phyloP scores from a whole-genome alignment of 2,113 vertebrate genomes.

The Cromileptes altivelis region DNA sequence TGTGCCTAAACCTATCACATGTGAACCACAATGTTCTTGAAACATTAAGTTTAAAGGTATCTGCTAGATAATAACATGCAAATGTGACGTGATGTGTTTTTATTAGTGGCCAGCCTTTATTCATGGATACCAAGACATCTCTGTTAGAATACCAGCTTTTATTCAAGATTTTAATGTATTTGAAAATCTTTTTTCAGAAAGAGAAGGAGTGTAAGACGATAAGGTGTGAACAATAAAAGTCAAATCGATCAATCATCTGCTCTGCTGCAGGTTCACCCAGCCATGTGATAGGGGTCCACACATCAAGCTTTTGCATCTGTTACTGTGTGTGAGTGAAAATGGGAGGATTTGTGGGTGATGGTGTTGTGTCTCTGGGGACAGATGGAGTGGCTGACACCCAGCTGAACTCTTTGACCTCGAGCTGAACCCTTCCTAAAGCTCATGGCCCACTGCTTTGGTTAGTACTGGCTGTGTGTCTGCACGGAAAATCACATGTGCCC shows the following conservation, averaged over 20 bases:
- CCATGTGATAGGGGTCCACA: slow-evolving; percentile 40
- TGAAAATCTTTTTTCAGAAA: background rate
- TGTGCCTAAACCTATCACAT: no score
- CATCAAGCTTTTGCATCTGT: slow-evolving; percentile 20
- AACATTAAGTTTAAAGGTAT: no score
- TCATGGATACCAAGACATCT: no score
- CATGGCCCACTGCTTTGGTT: background rate
- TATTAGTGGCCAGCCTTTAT: no score
- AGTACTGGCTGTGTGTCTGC: background rate
- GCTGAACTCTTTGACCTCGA: slow-evolving; percentile 19
- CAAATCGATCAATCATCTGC: slow-evolving; percentile 45
- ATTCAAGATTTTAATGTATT: background rate
- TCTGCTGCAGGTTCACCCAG: slow-evolving; percentile 39
- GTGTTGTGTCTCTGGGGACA: slow-evolving; percentile 21
- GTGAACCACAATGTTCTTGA: no score
- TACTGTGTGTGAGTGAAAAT: slow-evolving; percentile 3
- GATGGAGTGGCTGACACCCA: slow-evolving; percentile 11
- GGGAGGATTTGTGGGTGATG: slow-evolving; percentile 10
- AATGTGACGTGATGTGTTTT: no score
- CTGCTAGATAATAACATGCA: no score
- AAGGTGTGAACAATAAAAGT: slow-evolving; percentile 7
- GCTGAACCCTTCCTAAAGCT: slow-evolving; percentile 21
- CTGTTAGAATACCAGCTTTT: no score
- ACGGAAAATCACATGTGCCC: background rate
- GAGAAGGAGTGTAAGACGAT: background rate